phyloP scores from a whole-genome alignment of 37 sponge, comb jelly and placozoan genomes.

The Mnemiopsis leidyi region DNA sequence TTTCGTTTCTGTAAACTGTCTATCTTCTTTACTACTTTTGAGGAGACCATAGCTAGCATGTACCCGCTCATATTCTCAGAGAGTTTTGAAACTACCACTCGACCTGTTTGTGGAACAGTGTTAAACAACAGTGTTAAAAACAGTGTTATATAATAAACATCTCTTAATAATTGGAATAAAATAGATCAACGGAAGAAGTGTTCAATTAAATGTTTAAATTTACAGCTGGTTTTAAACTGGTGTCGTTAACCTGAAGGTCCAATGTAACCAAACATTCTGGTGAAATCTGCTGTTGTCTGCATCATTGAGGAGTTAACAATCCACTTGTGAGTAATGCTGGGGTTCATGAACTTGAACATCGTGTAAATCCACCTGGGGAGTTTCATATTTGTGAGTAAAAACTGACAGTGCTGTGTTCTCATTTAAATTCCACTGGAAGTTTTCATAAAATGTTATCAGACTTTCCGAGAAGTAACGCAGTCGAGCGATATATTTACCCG shows the following conservation, averaged over 20 bases:
- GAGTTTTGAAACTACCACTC: constrained; percentile 14
- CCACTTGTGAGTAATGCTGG: constrained; percentile 24
- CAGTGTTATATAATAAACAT: too few species aligned
- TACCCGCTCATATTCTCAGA: constrained; percentile 49
- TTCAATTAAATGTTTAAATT: too few species aligned
- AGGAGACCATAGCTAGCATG: constrained; percentile 32
- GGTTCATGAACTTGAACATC: constrained; percentile 39
- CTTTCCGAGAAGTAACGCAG: too few species aligned
- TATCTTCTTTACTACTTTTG: constrained; percentile 44
- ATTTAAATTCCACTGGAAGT: too few species aligned
- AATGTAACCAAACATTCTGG: constrained; percentile 53
- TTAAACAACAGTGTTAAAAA: too few species aligned
- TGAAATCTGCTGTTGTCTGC: constrained; percentile 46
- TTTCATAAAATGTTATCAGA: too few species aligned
- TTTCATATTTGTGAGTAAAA: not conserved
- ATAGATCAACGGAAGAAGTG: too few species aligned
- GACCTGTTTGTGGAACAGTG: too few species aligned
- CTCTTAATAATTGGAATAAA: too few species aligned
- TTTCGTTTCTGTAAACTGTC: not conserved
- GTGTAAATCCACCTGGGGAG: not conserved
- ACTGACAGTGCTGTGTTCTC: too few species aligned
- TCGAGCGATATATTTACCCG: too few species aligned
- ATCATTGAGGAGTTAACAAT: constrained; percentile 45
- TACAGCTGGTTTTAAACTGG: too few species aligned
- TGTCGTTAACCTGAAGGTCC: constrained; percentile 60